Base-by-base conservation (phyloP, 2,113 vertebrate species). In the Danio rerio region DNA sequence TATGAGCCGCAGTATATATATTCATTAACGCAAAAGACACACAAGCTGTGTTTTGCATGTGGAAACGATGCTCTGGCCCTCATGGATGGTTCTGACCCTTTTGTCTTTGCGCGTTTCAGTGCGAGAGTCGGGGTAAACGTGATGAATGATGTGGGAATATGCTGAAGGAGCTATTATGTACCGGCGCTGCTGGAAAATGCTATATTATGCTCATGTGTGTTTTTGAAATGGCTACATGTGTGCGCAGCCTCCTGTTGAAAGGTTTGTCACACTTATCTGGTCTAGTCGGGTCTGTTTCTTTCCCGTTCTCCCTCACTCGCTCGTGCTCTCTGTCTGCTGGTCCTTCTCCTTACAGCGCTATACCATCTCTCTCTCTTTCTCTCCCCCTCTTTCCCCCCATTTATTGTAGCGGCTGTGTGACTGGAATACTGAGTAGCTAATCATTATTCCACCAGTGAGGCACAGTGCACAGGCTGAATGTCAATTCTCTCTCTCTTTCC, bases 361-460 rank as follows among this genome's bases (percentile, higher is more conserved):
- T 72, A 70, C 61, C 47, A 83, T 80, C 65, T 81, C 74, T 78
- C 84, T 72, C 81, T 66, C 81, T 85, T 80, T 79, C 83, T 83
- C 87, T 61, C 83, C 80, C 86, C 73, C 84, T 43, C 47, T 31
- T 16, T 55, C 87, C 81, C 90, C 91, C 91, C 93, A 93, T 93
- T 94, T 92, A 93, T 94, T 93, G 93, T 91, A 89, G 89, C 88
- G 88, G 73, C 87, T 89, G 91, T 93, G 94, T 92, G 93, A 92
- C 90, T 85, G 80, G 93, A 93, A 93, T 94, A 87, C 93, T 90
- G 91, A 94, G 82, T 69, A 92, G 91, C 91, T 94, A 88, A 93
- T 94, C 92, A 94, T 93, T 94, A 94, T 94, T 93, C 94, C 86
- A 89, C 87, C 63, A 91, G 91, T 90, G 79, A 86, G 90, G 88